Evolutionary conservation across 2,888 invertebrate species (phyloP), one percentile per base, ranked within the genome.

Genomic region (Drosophila subsilvestris): DNA sequence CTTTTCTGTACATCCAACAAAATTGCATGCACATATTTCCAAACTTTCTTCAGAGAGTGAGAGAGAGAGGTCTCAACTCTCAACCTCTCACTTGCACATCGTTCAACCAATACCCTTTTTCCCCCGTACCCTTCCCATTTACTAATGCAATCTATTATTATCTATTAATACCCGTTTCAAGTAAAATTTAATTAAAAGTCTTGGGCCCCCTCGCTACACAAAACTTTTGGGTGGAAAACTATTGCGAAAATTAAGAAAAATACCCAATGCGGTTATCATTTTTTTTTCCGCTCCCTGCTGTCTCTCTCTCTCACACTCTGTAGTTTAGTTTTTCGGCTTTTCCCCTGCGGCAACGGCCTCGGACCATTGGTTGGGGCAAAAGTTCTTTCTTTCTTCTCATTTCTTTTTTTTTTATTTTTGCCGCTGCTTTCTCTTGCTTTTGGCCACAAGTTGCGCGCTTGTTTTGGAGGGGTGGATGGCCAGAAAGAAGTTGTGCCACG

Each of bases 241-340:
- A 70, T 79, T 66, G 72, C 54, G 53, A 47, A 85, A 82, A 80
- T 88, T 75, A 83, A 88, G 80, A 86, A 86, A 83, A 88, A 73
- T 83, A 78, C 75, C 65, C 68, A 77, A 80, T 75, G 78, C 75
- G 73, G 78, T 77, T 86, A 78, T 83, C 63, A 84, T 86, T 80
- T 80, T 86, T 75, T 70, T 44, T 45, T 17, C 17, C 25, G 9
- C 4, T 49, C 48, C 14, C 42, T 20, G 9, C 18, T 4, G n/a
- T 29, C 22, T 4, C 29, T 27, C 32, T 25, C 32, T 32, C 18
- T 25, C 47, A 6, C 55, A 44, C 54, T 32, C 67, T 58, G 55
- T 49, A 37, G 74, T 54, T 66, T 66, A 63, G 71, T 61, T 71
- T 63, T 65, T 65, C 44, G 53, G 56, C 61, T 75, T 57, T 73